Percentiles rank a stretch among this genome's conserved stretches.
phyloP scores from a whole-genome alignment of 23 tunicate genomes.

The Aplidium turbinatum region DNA sequence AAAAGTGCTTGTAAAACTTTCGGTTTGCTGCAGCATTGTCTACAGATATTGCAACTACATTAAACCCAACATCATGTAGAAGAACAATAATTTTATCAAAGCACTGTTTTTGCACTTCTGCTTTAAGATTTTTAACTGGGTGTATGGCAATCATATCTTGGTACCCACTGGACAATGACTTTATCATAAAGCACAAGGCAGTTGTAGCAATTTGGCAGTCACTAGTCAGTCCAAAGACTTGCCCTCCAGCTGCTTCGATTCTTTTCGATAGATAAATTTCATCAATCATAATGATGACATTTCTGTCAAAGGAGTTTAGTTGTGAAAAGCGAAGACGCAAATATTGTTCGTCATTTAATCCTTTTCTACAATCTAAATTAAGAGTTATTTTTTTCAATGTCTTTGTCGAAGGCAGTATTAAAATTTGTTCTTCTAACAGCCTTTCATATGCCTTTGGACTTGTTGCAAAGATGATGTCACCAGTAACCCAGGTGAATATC shows the following conservation, averaged over 20 bases:
- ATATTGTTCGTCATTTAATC: constrained; percentile 12
- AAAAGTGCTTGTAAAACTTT: constrained; percentile 16
- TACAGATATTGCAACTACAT: constrained; percentile 17
- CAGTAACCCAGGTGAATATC: constrained; percentile 7
- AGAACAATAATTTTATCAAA: constrained; percentile 15
- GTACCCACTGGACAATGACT: constrained; percentile 4
- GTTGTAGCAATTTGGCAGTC: constrained; percentile 11
- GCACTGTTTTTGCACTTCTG: constrained; percentile 12
- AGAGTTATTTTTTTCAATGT: constrained; percentile 20
- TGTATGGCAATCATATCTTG: constrained; percentile 17
- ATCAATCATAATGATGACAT: constrained; percentile 14
- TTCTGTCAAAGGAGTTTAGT: constrained; percentile 23
- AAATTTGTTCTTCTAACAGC: constrained; percentile 13
- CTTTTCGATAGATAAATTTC: constrained; percentile 28
- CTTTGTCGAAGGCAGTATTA: constrained; percentile 24
- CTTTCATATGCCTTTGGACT: constrained; percentile 24
- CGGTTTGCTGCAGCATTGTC: constrained; percentile 27
- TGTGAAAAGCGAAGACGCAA: constrained; percentile 6
- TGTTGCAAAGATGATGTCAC: constrained; percentile 5
- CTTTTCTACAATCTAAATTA: constrained; percentile 5
- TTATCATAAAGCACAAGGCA: background rate
- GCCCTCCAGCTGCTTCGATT: constrained; percentile 21
- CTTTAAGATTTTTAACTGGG: constrained; percentile 13
- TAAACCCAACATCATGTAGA: constrained; percentile 9
- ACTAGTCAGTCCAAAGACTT: constrained; percentile 6